Base-by-base conservation (phyloP, 1,140 invertebrate genomes). In the Heliconius eleuchia region DNA sequence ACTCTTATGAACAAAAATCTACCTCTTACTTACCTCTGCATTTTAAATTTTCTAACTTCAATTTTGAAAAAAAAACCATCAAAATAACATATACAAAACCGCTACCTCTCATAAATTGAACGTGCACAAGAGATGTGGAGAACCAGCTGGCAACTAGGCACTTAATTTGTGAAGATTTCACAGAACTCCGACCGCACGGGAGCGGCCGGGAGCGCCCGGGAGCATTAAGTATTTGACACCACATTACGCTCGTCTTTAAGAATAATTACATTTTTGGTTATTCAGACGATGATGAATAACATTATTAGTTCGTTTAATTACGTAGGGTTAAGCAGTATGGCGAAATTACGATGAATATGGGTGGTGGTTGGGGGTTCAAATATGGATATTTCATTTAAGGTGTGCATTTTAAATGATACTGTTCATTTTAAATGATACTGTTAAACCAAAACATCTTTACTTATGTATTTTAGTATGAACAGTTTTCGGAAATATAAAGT, bases 91-190 rank as follows among this genome's bases (percentile, higher is more conserved):
- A 18, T 1, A n/a, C 23, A n/a, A 75, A 75, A 75, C 13, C 82
- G 81, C 86, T 66, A 1, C 11, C 82, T 46, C 82, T 83, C 71
- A 37, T 82, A n/a, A 73, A 60, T 83, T 80, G 42, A 13, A 23
- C 74, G 6, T 55, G 16, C 37, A 39, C 9, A 57, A 55, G 50
- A 77, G 18, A 76, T 72, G 74, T 71, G 50, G 23, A 76, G 60
- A 34, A 50, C 42, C 79, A 80, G 79, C 75, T 80, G 79, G 76
- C 72, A 72, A 76, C 42, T 77, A 77, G 77, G 79, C 79, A 77
- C 71, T 80, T 80, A 77, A 80, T 80, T 77, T 80, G 79, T 77
- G 72, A 75, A 80, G 79, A 80, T 80, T 80, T 80, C 79, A 42
- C 66, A 74, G 79, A 80, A 80, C 60, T 66, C 60, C 60, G 60